Base-by-base conservation (phyloP, 35 echinoderm and acorn worm species). In the Nesometra sesokonis region DNA sequence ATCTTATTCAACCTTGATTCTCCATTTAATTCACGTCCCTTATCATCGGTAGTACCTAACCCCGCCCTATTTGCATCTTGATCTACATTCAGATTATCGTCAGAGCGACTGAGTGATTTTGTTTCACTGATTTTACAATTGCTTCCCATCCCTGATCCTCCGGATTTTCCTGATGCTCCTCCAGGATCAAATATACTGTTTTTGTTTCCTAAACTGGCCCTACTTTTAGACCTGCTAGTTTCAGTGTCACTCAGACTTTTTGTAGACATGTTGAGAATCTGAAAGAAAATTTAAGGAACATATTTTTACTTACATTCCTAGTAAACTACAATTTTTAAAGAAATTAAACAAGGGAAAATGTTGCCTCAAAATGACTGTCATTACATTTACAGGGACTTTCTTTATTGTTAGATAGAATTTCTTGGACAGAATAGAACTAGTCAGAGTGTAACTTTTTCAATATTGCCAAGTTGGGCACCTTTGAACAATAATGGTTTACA, bases 11-110 rank as follows among this genome's bases (percentile, higher is more conserved):
- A 17, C 19, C 57, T 13, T 85, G 27, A 47, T 17, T 23, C 21
- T 40, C 13, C 83, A 85, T 47, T 47, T 52, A 47, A 43, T 17
- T 85, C 57, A 32, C 57, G 27, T 13, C 40, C 87, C 13, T 47
- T 47, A n/a, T 82, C 87, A 30, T 83, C 87, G n/a, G n/a, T n/a
- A n/a, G n/a, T n/a, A n/a, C n/a, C 46, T 43, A 36, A 83, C 29
- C 35, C 67, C 57, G 27, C 77, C 40, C 9, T 29, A 32, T 89
- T 81, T 4, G 37, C 8, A 37, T 77, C 80, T 13, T 85, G 33
- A 32, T 34, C 52, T n/a, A 57, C 83, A 35, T 57, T 81, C 47
- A 78, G 34, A 1, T 76, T 77, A 5, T 13, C 78, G 40, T 82
- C 36, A 37, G 32, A 34, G 11, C 32, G 32, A 32, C 32, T 37